Percentiles rank a stretch among this genome's conserved stretches.
Conservation (phyloP, 2,888 invertebrate genomes). For the Spisula solida region DNA sequence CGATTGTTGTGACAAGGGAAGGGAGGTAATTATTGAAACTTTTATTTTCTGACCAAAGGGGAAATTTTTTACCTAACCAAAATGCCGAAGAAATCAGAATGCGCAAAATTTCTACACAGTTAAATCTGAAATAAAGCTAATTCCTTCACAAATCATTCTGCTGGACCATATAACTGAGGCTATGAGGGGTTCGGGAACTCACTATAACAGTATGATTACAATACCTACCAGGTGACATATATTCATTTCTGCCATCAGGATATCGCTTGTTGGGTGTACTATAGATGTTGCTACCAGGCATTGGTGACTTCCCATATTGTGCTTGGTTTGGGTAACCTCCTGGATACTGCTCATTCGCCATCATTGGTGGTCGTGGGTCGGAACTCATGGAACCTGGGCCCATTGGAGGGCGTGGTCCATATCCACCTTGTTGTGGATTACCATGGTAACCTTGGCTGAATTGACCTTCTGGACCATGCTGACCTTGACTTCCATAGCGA, state of each 20-base stretch:
- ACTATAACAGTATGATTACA: neutral
- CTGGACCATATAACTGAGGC: neutral
- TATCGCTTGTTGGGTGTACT: constrained; percentile 80
- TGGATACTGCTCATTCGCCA: constrained; percentile 74
- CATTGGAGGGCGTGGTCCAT: constrained; percentile 51
- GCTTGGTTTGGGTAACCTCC: constrained; percentile 71
- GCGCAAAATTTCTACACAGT: neutral
- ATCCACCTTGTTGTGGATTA: constrained; percentile 60
- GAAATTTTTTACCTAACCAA: too few relatives aligned
- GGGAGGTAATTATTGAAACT: too few relatives aligned
- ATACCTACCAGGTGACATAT: constrained; percentile 73
- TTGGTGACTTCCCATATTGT: constrained; percentile 73
- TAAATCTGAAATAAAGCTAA: neutral
- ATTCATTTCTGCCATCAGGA: constrained; percentile 75
- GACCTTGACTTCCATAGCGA: constrained; percentile 63
- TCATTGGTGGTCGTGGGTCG: constrained; percentile 62
- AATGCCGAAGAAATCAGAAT: neutral
- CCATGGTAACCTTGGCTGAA: constrained; percentile 57
- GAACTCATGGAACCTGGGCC: neutral
- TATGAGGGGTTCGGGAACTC: neutral
- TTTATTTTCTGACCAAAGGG: too few relatives aligned
- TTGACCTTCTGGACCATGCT: constrained; percentile 49
- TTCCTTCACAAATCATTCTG: neutral
- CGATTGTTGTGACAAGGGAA: too few relatives aligned
- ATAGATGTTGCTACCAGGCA: constrained; percentile 77